These are phyloP conservation scores for Druceiella hillmani DNA, from an alignment of 2,888 invertebrate genomes.

Conservation along the genomic window DNA sequence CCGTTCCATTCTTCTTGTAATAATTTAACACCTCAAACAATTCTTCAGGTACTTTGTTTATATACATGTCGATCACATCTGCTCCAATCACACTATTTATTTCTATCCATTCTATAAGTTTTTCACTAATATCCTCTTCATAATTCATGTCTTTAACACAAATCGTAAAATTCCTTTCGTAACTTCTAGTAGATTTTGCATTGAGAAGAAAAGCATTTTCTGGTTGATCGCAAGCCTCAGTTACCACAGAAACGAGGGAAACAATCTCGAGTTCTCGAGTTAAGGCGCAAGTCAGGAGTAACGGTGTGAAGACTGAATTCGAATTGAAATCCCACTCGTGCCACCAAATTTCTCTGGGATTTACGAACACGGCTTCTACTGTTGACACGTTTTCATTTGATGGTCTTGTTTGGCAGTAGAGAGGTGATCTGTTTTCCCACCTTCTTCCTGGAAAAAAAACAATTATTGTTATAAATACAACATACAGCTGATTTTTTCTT, in stretches of 20 bases:
- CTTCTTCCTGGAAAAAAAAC: conserved; percentile 38
- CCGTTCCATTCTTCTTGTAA: conserved; percentile 47
- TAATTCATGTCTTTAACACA: conserved; percentile 71
- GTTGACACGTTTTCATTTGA: conserved; percentile 35
- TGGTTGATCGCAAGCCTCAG: conserved; percentile 45
- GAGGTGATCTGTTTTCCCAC: conserved; percentile 34
- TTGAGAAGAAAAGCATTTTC: conserved; percentile 36
- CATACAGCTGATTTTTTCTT: no score
- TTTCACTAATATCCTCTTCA: conserved; percentile 53
- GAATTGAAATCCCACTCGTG: conserved; percentile 53
- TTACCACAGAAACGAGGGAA: conserved; percentile 45
- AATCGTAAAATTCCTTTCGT: conserved; percentile 51
- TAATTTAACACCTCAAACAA: conserved; percentile 51
- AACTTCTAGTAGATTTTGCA: conserved; percentile 15
- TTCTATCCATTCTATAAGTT: conserved; percentile 67
- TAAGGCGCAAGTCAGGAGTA: conserved; percentile 58
- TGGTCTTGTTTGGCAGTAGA: conserved; percentile 52
- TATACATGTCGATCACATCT: conserved; percentile 59
- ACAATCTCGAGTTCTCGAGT: conserved; percentile 39
- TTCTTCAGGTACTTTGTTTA: conserved; percentile 52
- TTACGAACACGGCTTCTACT: conserved; percentile 52
- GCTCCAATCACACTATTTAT: conserved; percentile 62
- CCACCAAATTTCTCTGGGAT: conserved; percentile 58
- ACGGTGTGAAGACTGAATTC: conserved; percentile 46
- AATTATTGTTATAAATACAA: no score